Conservation (phyloP, 2,888 invertebrate species). For the Meloe dianella region DNA sequence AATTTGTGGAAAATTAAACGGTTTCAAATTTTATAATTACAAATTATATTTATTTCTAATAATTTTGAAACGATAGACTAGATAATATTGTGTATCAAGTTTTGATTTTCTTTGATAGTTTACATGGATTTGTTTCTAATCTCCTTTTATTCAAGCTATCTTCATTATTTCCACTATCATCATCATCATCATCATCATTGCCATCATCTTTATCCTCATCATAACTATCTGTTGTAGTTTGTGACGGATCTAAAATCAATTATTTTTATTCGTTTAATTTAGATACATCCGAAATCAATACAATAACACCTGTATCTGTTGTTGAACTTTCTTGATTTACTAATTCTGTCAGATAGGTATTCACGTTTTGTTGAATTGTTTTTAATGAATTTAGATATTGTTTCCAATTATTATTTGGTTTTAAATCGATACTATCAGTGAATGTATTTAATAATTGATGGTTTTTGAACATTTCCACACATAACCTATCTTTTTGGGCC, state of each 20-base stretch:
- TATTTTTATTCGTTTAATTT: conserved; percentile 2
- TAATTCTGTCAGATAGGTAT: conserved; percentile 40
- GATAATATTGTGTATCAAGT: neutral
- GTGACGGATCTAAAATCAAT: conserved; percentile 11
- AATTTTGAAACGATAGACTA: neutral
- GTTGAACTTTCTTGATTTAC: conserved; percentile 34
- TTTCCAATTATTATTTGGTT: conserved; percentile 30
- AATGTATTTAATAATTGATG: conserved; percentile 32
- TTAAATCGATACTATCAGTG: conserved; percentile 24
- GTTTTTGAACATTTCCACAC: conserved; percentile 34
- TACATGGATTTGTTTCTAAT: neutral
- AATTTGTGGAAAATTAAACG: neutral
- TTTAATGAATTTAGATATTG: conserved; percentile 36
- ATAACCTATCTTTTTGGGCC: conserved; percentile 24
- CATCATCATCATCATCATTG: neutral
- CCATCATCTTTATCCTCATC: neutral
- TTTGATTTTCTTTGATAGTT: conserved; percentile 2
- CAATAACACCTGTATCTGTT: conserved; percentile 7
- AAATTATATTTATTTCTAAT: neutral
- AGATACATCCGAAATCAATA: neutral
- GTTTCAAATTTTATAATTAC: neutral
- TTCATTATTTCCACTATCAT: conserved; percentile 13
- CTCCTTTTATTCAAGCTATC: conserved; percentile 15
- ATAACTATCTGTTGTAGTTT: conserved; percentile 2
- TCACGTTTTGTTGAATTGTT: conserved; percentile 37